Evolutionary conservation across 1,140 invertebrate genomes (phyloP), one percentile per base, ranked within the genome.

Genomic region (Cardiocondyla obscurior): DNA sequence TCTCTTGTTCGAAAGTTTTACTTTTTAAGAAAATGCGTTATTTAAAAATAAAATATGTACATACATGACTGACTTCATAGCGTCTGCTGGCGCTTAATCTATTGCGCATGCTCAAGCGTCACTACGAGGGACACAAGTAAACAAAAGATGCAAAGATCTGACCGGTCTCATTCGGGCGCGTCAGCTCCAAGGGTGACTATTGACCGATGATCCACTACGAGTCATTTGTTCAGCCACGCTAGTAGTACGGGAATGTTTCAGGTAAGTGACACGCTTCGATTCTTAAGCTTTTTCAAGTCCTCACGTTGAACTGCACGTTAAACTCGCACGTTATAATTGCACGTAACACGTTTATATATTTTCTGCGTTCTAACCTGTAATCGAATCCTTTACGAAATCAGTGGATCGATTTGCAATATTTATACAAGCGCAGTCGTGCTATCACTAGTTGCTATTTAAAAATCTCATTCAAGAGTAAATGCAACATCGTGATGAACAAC

Each of bases 111-210:
- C 30, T 10, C 10, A 3, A 53, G 25, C 53, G 3, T 36, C n/a
- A 49, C 16, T 16, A 62, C 10, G 22, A 28, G 57, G 19, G 16
- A 49, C 12, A 36, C n/a, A 76, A 58, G 55, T 76, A 76, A 76
- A 76, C 73, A 76, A 62, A 51, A 76, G 73, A 64, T 51, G 19
- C n/a, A 62, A 51, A 76, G 73, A 64, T 51, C 30, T 25, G 14
- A 7, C 19, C 36, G 36, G 7, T 46, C 19, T 28, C 57, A 49
- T 49, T 76, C 73, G 42, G 73, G 42, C 73, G 73, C 30, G 55
- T 76, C 57, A n/a, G 36, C 28, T 49, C 30, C 12, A 8, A 46
- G 7, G 22, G 25, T 42, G 28, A 51, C 30, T 33, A 3, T 7
- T 8, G 42, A 14, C 28, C 55, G 28, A 62, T 58, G 57, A 76